Evolutionary conservation across 1,140 invertebrate genomes (phyloP), one percentile per base, ranked within the genome.

Genomic region (Conus ventricosus): DNA sequence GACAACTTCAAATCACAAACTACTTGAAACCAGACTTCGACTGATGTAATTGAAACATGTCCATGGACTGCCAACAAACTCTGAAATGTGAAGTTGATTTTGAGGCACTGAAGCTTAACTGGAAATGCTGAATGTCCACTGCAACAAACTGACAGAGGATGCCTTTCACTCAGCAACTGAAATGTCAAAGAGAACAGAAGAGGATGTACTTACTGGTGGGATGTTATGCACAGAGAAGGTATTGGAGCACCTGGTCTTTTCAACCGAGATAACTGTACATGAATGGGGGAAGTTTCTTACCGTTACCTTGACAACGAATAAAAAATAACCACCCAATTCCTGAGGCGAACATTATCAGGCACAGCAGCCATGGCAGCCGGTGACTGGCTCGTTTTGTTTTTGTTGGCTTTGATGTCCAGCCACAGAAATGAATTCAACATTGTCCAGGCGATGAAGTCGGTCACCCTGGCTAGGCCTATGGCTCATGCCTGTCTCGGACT

Each of bases 171-270:
- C 15, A 15, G 80, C 11, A 81, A 81, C 80, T 15, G 80, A 23
- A 81, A 81, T 20, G 80, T 20, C 10, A 54, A 81, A 13, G 39
- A 54, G 25, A 81, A 54, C 51, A 78, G 25, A 78, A 78, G 51
- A 81, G 80, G 15, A 54, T 15, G 80, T 54, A 23, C 39, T 54
- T 54, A 81, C 67, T 71, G 67, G 67, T 71, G 17, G 17, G 67
- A 71, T 71, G 20, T 71, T 71, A 23, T 71, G 67, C 23, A 71
- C 11, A 71, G 67, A 71, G 67, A 71, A 71, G 67, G 67, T 20
- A 23, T n/a, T 23, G 80, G 80, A 81, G 80, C 80, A 81, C 51
- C 51, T 81, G 10, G 76, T 78, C 25, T 25, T 81, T 51, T 81
- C 80, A 81, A 7, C 80, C 2, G 27, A 6, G 51, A 54, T 8